Evolutionary conservation across 1,140 invertebrate species (phyloP), one percentile per base, ranked within the genome.

Genomic region (Galendromus occidentalis): DNA sequence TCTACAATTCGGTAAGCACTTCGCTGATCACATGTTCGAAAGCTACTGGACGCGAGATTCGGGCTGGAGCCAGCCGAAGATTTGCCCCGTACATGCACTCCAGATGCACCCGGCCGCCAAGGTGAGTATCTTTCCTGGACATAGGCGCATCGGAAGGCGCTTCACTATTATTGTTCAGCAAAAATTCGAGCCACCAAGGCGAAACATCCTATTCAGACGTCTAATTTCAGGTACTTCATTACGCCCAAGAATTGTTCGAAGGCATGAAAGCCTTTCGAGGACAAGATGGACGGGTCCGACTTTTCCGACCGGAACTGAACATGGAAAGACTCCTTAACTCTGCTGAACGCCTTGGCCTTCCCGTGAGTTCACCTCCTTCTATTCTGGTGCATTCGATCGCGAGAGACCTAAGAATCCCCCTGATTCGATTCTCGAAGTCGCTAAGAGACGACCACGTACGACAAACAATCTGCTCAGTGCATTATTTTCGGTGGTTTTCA

Each of bases 241-340:
- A 59, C 33, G 51, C 69, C 47, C 74, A 74, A 66, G 77, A 98
- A 91, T 77, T 98, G 66, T 99, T 98, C 74, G 96, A 99, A 83
- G 96, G 96, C 51, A 84, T 98, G 83, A 99, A 99, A 78, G 93
- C 93, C 0, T 98, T 91, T 74, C 82, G 91, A 72, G 91, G 92
- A n/a, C 79, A 83, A 5, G 93, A 98, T 77, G 87, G 87, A 55
- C 87, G 86, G 79, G 89, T 98, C 65, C 80, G 92, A 69, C 76
- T 98, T 68, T 99, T 98, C 76, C 82, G 96, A 65, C 94, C 95
- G 2, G 85, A 95, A 44, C 77, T 92, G 71, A 98, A 99, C 75
- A 92, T 98, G 87, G 80, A 84, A 66, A 80, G 96, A 69, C 90
- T 99, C 88, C 85, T 89, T 70, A 72, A 77, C 45, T 86, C 91